phyloP scores from a whole-genome alignment of 64 coral and sea anemone species.

The Pocillopora verrucosa region DNA sequence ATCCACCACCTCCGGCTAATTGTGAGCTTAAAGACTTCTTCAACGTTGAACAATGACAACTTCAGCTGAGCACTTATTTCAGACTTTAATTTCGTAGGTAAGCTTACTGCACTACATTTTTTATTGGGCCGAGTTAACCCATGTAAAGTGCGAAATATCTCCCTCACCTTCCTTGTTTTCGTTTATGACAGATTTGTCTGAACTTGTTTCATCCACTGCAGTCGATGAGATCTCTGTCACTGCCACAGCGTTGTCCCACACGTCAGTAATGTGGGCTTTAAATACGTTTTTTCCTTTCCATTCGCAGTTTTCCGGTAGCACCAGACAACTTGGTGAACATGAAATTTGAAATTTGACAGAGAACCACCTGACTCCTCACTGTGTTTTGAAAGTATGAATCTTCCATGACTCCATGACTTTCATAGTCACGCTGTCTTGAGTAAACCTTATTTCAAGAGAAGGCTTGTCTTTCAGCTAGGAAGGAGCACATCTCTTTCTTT shows the following conservation, averaged over 20 bases:
- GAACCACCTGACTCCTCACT: not conserved
- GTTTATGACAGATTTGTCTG: no score
- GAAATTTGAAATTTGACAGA: conserved; percentile 28
- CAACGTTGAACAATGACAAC: no score
- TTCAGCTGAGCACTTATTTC: no score
- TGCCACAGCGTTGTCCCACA: conserved; percentile 1
- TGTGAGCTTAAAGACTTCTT: no score
- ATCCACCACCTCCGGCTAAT: no score
- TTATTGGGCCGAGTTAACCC: no score
- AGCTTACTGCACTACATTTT: no score
- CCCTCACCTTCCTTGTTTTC: no score
- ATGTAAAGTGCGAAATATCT: no score
- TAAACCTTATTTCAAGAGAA: conserved; percentile 39
- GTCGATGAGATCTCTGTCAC: no score
- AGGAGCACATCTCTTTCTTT: conserved; percentile 33
- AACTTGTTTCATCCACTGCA: no score
- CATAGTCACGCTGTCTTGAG: not conserved
- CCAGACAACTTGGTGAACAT: conserved; percentile 29
- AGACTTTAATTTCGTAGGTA: no score
- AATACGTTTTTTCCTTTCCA: conserved; percentile 23
- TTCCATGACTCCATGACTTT: conserved; percentile 36
- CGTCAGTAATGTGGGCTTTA: conserved; percentile 5
- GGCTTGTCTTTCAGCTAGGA: conserved; percentile 33
- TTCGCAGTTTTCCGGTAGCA: conserved; percentile 39
- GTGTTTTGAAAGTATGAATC: not conserved